Conservation (phyloP, 2,113 vertebrate genomes). For the Atlantisia rogersi region DNA sequence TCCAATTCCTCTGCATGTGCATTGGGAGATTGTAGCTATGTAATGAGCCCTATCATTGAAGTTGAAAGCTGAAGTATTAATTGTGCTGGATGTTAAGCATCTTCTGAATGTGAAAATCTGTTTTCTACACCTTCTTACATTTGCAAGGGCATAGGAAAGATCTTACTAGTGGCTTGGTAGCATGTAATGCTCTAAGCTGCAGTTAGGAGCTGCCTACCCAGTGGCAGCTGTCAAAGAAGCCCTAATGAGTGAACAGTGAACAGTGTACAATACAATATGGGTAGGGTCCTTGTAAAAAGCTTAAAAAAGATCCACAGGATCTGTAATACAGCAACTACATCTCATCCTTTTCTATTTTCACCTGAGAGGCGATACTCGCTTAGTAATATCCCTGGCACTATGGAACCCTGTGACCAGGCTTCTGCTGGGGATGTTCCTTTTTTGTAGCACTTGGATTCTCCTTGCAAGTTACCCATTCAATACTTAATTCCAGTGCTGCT, state of each 20-base stretch:
- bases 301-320: background rate
- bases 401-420: background rate
- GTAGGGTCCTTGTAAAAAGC: background rate
- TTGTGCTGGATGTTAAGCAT: background rate
- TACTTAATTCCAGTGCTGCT: background rate
- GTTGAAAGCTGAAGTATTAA: background rate
- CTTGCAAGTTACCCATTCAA: background rate
- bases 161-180: background rate
- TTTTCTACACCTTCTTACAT: background rate
- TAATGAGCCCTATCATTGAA: background rate
- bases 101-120: background rate
- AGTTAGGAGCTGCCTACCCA: background rate
- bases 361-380: background rate
- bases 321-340: background rate
- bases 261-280: background rate
- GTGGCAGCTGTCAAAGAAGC: background rate
- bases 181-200: background rate
- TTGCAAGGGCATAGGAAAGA: background rate
- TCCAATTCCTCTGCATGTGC: background rate
- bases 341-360: background rate
- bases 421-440: background rate
- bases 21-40: rapidly evolving
- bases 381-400: background rate
- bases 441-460: background rate
- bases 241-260: background rate